These are phyloP conservation scores for Lepidurus packardi DNA, from an alignment of 1,140 invertebrate species.

Conservation along the genomic window DNA sequence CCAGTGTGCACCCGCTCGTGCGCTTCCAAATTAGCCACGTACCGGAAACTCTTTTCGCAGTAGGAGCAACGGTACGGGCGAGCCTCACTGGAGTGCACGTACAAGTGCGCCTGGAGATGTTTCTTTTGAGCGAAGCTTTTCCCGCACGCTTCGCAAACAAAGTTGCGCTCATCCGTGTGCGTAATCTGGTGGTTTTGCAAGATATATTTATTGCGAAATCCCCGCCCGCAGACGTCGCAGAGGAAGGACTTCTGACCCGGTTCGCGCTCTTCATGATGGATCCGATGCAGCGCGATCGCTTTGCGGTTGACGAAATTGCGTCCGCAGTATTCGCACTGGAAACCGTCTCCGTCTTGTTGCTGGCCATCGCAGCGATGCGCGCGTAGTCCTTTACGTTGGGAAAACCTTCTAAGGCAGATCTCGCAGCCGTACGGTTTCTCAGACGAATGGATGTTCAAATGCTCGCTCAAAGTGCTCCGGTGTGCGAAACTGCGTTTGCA, in stretches of 20 bases:
- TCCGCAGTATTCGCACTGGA: constrained; percentile 32
- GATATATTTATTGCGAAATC: constrained; percentile 38
- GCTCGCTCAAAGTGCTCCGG: constrained; percentile 33
- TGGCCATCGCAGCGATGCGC: constrained; percentile 36
- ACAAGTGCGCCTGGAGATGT: constrained; percentile 36
- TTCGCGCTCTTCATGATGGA: constrained; percentile 29
- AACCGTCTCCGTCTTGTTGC: constrained; percentile 22
- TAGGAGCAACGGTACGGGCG: constrained; percentile 47
- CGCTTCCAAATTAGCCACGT: constrained; percentile 42
- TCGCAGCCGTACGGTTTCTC: constrained; percentile 39
- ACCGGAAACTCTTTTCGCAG: constrained; percentile 50
- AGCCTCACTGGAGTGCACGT: constrained; percentile 36
- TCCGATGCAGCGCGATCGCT: constrained; percentile 32
- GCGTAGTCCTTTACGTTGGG: constrained; percentile 37
- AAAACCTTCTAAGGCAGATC: constrained; percentile 40
- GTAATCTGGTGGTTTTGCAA: constrained; percentile 39
- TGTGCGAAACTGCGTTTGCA: constrained; percentile 32
- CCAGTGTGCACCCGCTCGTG: constrained; percentile 50
- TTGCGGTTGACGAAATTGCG: constrained; percentile 31
- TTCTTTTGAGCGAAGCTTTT: constrained; percentile 38
- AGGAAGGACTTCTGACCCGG: constrained; percentile 38
- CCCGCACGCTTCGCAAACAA: constrained; percentile 37
- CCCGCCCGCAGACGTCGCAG: constrained; percentile 40
- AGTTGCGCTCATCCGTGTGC: constrained; percentile 38
- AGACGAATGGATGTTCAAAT: constrained; percentile 40